Base-by-base conservation (phyloP, 2,113 vertebrate species). In the Mesocricetus auratus region DNA sequence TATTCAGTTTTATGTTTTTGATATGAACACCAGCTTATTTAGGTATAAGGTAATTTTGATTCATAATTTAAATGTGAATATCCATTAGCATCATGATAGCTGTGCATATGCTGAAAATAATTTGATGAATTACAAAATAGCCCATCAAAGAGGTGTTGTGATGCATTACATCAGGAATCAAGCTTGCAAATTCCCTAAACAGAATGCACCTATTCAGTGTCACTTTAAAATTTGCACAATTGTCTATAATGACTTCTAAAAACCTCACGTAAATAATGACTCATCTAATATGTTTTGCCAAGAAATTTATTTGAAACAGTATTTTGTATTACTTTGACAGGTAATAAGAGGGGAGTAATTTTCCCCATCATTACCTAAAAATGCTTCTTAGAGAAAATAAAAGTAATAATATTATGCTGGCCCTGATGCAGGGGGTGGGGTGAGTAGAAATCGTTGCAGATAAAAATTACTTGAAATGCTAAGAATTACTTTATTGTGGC, bases 181-280 rank as follows among this genome's bases (percentile, higher is more conserved):
- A 81, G 62, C 95, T 81, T 90, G 36, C 89, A 97, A 96, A 74
- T 53, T 93, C n/a, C 62, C 39, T 93, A 83, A 93, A 93, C 29
- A 75, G 94, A 90, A 97, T 94, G 93, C 93, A 94, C 66, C 81
- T 93, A 89, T 45, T 58, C 7, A 75, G 7, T 93, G 10, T 92
- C 68, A 75, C 42, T 82, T 83, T 94, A 89, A 96, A 96, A 87
- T 82, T 29, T 81, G 12, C 24, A 92, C 66, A 92, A 47, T 92
- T 92, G 21, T 16, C 19, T 22, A 73, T 96, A 95, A 93, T 83
- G 42, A 86, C 64, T 94, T 98, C 79, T 92, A 86, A 87, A 97
- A 89, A 66, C 93, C 24, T 75, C 75, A 85, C 89, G 36, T 96
- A 97, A 97, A 97, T 97, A 96, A 92, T 93, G 73, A 95, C 7